Evolutionary conservation across 2,797 vertebrate species (phyloP), one percentile per base, ranked within the genome.

Genomic region (Ctenochaetus hawaiiensis): DNA sequence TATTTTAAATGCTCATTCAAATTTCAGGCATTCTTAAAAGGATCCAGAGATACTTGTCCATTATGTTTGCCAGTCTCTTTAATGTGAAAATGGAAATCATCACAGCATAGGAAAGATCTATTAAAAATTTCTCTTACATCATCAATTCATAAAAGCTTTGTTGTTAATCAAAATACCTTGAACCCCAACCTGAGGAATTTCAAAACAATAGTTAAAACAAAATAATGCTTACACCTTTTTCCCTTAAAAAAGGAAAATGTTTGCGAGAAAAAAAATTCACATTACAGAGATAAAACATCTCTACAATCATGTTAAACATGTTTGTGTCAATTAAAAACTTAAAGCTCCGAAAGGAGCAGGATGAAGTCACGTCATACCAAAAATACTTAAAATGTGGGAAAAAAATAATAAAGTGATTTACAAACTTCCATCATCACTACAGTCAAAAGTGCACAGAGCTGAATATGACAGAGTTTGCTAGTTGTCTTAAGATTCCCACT

Each of bases 231-330:
- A 57, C 10, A 65, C 18, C 0, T 41, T 78, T 75, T 80, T 62
- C 11, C 61, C 76, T 39, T 47, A 47, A 58, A 83, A 80, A 86
- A 80, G 39, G 65, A 67, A 83, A 84, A 81, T 8, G 52, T 45
- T 54, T 52, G 44, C 48, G 62, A 44, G 16, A 23, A 37, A 18
- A 66, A 63, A 58, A 51, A 18, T 10, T 72, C 17, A 80, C 23
- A 59, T 72, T 51, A 76, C 48, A 80, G 87, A 91, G 82, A 91
- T 89, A 83, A 87, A 76, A 65, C 78, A 91, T 89, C 86, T 92
- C 82, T 87, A 89, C 87, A 65, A 84, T 82, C 84, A 89, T 81
- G 77, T 87, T 82, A 67, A 88, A 88, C 81, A 88, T 78, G 79
- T 90, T 86, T 77, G 58, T 76, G 71, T 81, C 68, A 63, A 44